Percentiles rank a stretch among this genome's conserved stretches.
Conservation (phyloP, 2,113 vertebrate species). For the Bufo gargarizans region DNA sequence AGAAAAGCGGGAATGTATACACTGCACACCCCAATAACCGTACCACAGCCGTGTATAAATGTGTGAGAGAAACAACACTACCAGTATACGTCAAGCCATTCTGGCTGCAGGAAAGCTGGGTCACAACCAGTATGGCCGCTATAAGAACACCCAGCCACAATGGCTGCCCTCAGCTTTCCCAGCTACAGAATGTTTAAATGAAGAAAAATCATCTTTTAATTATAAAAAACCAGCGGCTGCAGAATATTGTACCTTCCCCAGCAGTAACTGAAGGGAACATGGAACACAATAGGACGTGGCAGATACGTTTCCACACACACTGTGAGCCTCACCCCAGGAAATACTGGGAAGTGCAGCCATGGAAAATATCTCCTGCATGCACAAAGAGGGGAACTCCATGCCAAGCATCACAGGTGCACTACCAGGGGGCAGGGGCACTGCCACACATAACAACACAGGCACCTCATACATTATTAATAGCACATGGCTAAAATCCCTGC, state of each 20-base stretch:
- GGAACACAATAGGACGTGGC: not conserved
- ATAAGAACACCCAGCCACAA: not conserved
- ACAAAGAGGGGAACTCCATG: slow-evolving; percentile 18
- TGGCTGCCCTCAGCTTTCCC: no score
- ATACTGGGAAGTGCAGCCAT: not conserved
- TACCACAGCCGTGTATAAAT: no score
- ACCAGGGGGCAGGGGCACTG: not conserved
- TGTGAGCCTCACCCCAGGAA: slow-evolving; percentile 10
- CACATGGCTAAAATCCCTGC: not conserved
- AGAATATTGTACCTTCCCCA: no score
- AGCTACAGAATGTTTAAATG: no score
- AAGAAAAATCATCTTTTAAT: no score
- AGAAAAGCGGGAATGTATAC: no score
- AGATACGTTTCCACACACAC: not conserved
- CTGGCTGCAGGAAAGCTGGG: not conserved
- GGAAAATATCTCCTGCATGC: slow-evolving; percentile 17
- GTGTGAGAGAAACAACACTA: not conserved
- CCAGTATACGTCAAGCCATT: not conserved
- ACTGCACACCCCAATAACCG: no score
- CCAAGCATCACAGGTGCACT: slow-evolving; percentile 43
- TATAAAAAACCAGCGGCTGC: no score
- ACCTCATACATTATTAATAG: slow-evolving; percentile 16
- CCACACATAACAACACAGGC: not conserved
- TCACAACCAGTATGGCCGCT: not conserved
- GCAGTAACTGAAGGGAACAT: not conserved